Evolutionary conservation across 2,888 invertebrate genomes (phyloP).

Genomic region (Boloria euphrosyne): DNA sequence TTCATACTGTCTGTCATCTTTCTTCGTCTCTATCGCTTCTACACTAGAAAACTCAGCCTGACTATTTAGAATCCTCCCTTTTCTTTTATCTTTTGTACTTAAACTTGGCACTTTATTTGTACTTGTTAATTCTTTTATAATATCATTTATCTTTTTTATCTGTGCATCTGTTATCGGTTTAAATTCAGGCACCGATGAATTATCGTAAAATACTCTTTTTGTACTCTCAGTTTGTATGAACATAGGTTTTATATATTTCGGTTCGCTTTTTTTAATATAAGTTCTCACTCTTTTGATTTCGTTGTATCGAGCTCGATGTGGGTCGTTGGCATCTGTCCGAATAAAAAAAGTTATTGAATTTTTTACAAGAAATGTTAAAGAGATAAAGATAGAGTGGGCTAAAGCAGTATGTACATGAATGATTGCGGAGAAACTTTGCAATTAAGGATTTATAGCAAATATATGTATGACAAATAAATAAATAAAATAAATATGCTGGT

Average conservation of each 20-base stretch:
- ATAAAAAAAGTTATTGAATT: constrained; percentile 54
- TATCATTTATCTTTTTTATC: constrained; percentile 65
- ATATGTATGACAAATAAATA: no score
- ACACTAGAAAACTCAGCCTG: constrained; percentile 34
- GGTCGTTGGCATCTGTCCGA: constrained; percentile 76
- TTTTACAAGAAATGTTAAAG: constrained; percentile 37
- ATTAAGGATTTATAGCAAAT: neutral
- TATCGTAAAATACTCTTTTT: constrained; percentile 59
- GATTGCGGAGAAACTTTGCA: neutral
- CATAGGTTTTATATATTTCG: constrained; percentile 63
- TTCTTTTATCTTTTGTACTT: constrained; percentile 51
- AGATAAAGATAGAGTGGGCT: constrained; percentile 20
- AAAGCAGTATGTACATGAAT: constrained; percentile 10
- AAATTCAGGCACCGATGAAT: constrained; percentile 66
- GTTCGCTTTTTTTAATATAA: constrained; percentile 48
- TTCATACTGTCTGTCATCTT: constrained; percentile 58
- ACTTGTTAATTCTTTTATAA: constrained; percentile 59
- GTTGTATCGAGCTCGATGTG: constrained; percentile 70
- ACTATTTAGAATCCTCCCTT: constrained; percentile 54
- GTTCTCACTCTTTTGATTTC: constrained; percentile 47
- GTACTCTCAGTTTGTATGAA: constrained; percentile 64
- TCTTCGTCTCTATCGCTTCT: constrained; percentile 41
- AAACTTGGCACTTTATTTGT: constrained; percentile 41
- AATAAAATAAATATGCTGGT: no score
- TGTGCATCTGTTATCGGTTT: constrained; percentile 75